A percentile compares a stretch with the other conserved stretches of the same genome.
phyloP scores from a whole-genome alignment of 1,140 invertebrate genomes.

The Papilio glaucus region DNA sequence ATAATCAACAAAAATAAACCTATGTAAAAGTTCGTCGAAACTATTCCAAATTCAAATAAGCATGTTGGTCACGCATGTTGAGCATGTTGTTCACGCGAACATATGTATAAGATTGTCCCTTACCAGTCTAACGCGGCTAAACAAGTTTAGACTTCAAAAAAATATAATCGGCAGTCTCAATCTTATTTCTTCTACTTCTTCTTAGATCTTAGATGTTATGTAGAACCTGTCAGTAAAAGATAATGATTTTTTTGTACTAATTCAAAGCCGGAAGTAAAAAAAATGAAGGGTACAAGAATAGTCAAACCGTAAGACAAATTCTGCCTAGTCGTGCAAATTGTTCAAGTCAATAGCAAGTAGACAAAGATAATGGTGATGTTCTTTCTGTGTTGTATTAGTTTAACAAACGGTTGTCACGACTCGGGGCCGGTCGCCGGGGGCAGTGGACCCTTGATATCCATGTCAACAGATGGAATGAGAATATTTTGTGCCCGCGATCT shows the following conservation, averaged over 20 bases:
- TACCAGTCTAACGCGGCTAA: too few species aligned
- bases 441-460: slow-evolving; percentile 41
- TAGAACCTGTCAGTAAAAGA: slow-evolving; percentile 46
- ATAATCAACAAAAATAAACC: too few species aligned
- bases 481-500: slow-evolving; percentile 32
- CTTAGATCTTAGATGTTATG: too few species aligned
- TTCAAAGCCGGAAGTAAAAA: slow-evolving; percentile 59
- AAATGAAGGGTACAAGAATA: too few species aligned
- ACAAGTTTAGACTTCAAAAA: too few species aligned
- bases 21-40: too few species aligned
- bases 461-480: slow-evolving; percentile 56
- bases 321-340: slow-evolving; percentile 70
- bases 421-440: slow-evolving; percentile 55
- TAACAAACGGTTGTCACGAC: slow-evolving; percentile 77
- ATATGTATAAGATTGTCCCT: too few species aligned
- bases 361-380: slow-evolving; percentile 67
- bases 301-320: slow-evolving; percentile 56
- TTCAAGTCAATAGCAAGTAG: slow-evolving; percentile 63
- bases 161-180: too few species aligned
- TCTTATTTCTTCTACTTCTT: too few species aligned
- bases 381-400: slow-evolving; percentile 75
- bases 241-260: not conserved
- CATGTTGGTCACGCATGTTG: too few species aligned
- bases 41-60: too few species aligned
- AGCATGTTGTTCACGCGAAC: too few species aligned